Percentiles rank a stretch among this genome's conserved stretches.
Evolutionary conservation across 2,797 vertebrate species (phyloP).

Genomic region (Danio tinwini): DNA sequence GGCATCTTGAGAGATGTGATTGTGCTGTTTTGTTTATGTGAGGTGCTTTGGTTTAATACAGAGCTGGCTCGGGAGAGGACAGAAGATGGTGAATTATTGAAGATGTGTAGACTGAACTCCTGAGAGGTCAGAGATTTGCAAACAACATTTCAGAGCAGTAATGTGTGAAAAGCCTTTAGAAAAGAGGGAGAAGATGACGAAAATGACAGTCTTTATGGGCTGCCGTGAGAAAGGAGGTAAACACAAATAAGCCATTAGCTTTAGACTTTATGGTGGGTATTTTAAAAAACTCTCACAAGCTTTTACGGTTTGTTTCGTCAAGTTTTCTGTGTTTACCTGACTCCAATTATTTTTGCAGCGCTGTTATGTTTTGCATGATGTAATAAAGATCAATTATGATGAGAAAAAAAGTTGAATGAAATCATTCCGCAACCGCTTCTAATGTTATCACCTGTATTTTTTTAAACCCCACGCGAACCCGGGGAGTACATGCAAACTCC

Average conservation of each 20-base stretch:
- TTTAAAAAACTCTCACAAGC: not conserved
- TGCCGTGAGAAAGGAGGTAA: constrained; percentile 43
- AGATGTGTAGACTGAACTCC: constrained; percentile 59
- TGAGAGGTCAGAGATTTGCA: constrained; percentile 58
- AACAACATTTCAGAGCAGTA: constrained; percentile 54
- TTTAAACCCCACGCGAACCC: no score
- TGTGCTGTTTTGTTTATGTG: constrained; percentile 2
- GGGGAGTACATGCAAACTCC: no score
- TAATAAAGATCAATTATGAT: not conserved
- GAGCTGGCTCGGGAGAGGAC: constrained; percentile 50
- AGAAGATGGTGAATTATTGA: constrained; percentile 68
- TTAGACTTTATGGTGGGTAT: constrained; percentile 19
- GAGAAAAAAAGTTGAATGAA: not conserved
- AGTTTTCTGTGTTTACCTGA: not conserved
- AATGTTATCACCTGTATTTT: no score
- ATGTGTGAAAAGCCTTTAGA: constrained; percentile 51
- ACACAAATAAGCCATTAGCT: constrained; percentile 65
- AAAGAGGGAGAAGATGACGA: constrained; percentile 35
- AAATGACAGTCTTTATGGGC: constrained; percentile 19
- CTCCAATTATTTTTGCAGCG: not conserved
- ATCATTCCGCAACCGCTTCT: not conserved
- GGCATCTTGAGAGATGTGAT: not conserved
- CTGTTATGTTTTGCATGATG: constrained; percentile 21
- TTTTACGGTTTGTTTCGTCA: constrained; percentile 15
- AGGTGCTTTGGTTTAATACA: constrained; percentile 46